Conservation (phyloP, 2,797 vertebrate species). For the Paguma larvata region DNA sequence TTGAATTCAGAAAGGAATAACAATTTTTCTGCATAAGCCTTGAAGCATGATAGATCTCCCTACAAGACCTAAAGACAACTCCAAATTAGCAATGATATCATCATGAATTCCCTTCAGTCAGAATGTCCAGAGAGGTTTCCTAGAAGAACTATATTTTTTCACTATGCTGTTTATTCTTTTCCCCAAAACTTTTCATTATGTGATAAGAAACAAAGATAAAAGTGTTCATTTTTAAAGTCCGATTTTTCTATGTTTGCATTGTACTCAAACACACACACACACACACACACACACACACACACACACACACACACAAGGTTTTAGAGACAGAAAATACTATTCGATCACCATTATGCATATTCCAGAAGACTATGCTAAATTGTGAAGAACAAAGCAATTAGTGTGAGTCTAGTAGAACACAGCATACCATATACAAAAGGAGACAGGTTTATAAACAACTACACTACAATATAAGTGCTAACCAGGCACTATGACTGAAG, state of each 20-base stretch:
- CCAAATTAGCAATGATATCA: neutral
- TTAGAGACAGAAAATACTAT: neutral
- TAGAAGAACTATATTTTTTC: neutral
- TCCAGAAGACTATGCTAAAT: neutral
- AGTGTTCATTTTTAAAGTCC: neutral
- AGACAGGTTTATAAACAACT: neutral
- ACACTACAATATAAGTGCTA: neutral
- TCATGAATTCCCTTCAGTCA: neutral
- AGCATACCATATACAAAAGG: neutral
- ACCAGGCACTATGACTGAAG: neutral
- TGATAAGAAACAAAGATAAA: neutral
- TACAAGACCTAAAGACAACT: neutral
- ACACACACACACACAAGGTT: too few relatives aligned
- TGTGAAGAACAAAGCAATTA: neutral
- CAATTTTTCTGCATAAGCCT: neutral
- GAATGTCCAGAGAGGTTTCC: neutral
- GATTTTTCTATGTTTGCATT: neutral
- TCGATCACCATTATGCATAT: neutral
- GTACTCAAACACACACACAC: neutral
- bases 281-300: too few relatives aligned
- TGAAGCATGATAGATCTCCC: neutral
- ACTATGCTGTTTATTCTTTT: neutral
- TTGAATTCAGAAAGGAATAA: constrained; percentile 22
- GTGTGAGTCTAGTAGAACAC: neutral
- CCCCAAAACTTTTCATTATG: neutral